phyloP scores from a whole-genome alignment of 2,113 vertebrate species.

The Grammomys surdaster region DNA sequence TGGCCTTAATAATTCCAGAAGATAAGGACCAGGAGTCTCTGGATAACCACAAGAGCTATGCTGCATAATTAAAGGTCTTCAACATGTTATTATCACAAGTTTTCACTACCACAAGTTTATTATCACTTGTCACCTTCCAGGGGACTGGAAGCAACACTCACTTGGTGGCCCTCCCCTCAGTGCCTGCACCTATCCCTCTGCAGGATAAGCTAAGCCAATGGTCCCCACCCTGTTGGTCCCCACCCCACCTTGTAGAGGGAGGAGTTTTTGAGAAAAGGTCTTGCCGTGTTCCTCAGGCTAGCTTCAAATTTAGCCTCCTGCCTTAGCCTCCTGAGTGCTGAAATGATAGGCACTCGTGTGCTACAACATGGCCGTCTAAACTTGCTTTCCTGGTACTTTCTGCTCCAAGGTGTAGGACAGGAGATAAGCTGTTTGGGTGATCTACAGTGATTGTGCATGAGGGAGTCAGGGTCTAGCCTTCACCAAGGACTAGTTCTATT shows the following conservation, averaged over 20 bases:
- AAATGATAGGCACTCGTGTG: not conserved
- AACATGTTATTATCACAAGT: not conserved
- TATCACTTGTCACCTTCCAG: not conserved
- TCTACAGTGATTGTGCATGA: not conserved
- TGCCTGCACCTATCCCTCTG: not conserved
- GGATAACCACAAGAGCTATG: not conserved
- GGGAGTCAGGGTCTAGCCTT: too few relatives aligned
- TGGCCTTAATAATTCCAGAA: not conserved
- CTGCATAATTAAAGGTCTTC: not conserved
- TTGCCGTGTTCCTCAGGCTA: not conserved
- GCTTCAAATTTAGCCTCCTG: not conserved
- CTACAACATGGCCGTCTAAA: not conserved
- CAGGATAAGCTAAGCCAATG: not conserved
- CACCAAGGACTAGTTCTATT: not conserved
- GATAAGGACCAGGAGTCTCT: not conserved
- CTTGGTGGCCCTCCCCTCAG: not conserved
- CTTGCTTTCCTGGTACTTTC: not conserved
- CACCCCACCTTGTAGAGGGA: not conserved
- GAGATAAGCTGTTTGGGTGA: not conserved
- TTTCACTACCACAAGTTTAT: not conserved
- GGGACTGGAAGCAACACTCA: not conserved
- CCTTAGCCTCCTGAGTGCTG: not conserved
- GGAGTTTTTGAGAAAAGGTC: not conserved
- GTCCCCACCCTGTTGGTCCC: not conserved
- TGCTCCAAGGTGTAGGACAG: not conserved